These are phyloP conservation scores for Orchesellides sinensis DNA, from an alignment of 2,888 invertebrate genomes.

Conservation along the genomic window DNA sequence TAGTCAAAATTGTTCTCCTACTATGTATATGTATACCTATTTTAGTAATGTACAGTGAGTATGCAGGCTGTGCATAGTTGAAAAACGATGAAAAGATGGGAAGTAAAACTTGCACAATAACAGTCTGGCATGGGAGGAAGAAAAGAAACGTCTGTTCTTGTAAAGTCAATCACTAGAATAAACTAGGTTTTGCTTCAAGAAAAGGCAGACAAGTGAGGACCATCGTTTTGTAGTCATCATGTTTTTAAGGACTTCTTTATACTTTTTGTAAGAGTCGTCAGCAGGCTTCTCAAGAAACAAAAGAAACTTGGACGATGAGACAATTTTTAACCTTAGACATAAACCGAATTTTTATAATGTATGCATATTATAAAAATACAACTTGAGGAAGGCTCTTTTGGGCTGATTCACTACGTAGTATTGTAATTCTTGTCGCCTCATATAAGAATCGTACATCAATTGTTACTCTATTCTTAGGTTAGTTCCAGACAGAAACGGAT, in stretches of 20 bases:
- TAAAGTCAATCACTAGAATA: conserved; percentile 15
- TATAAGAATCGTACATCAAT: too few relatives aligned
- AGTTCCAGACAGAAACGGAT: too few relatives aligned
- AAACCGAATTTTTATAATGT: background rate
- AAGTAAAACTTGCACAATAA: conserved; percentile 2
- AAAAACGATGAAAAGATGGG: too few relatives aligned
- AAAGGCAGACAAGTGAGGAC: background rate
- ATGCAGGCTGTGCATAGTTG: too few relatives aligned
- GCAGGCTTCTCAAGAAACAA: background rate
- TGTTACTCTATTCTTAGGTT: too few relatives aligned
- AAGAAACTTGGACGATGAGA: background rate
- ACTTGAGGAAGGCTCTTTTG: too few relatives aligned
- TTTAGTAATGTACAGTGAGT: background rate
- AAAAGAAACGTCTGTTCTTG: conserved; percentile 16
- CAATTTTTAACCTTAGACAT: background rate
- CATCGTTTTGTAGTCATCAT: conserved; percentile 9
- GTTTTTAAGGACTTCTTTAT: conserved; percentile 5
- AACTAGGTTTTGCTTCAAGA: background rate
- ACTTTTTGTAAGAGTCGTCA: background rate
- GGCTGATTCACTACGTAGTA: too few relatives aligned
- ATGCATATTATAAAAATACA: background rate
- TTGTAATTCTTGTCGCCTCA: too few relatives aligned
- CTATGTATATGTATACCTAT: conserved; percentile 2
- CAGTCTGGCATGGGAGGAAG: background rate
- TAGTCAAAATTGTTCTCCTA: background rate